Conservation (phyloP, 1,140 invertebrate species). For the Acyrthosiphon pisum region DNA sequence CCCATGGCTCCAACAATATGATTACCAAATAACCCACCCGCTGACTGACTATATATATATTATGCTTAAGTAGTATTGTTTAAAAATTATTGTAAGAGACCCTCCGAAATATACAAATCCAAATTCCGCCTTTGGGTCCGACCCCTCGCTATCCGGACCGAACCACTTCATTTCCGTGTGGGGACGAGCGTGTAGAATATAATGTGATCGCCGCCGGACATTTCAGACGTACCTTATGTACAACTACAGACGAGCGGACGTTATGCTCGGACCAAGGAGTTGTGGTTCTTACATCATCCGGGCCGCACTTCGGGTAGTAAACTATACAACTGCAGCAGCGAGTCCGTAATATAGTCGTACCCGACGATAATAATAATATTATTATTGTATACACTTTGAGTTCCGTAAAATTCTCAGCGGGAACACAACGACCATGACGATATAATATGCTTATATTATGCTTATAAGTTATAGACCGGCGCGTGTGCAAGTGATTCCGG, state of each 20-base stretch:
- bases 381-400: not conserved
- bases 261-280: not conserved
- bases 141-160: no score
- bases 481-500: not conserved
- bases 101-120: no score
- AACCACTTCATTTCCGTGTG: no score
- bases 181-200: no score
- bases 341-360: not conserved
- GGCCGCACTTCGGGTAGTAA: not conserved
- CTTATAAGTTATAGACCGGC: not conserved
- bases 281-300: not conserved
- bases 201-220: not conserved
- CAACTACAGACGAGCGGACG: not conserved
- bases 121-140: no score
- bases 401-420: conserved; percentile 50
- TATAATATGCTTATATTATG: no score
- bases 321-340: not conserved
- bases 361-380: not conserved
- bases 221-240: not conserved
- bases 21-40: no score
- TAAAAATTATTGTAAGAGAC: no score
- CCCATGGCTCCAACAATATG: no score
- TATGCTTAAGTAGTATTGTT: no score
- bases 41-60: no score
- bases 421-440: not conserved